A percentile compares a stretch with the other conserved stretches of the same genome.
Evolutionary conservation across 2,113 vertebrate genomes (phyloP).

Genomic region (Osmerus mordax): DNA sequence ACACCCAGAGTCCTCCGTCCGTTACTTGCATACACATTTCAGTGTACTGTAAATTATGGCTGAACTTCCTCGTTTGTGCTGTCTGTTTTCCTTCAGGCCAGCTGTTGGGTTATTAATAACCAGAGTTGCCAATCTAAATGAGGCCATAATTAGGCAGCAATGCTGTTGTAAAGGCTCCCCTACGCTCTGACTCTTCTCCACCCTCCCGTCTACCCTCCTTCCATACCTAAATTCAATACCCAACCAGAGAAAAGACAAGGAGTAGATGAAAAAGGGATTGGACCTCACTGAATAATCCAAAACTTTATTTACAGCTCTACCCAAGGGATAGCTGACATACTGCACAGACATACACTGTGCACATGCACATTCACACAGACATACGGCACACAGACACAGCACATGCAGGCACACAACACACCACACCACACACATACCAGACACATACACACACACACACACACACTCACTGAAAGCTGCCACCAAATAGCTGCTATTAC

Average conservation of each 20-base stretch:
- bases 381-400: too few relatives aligned
- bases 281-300: conserved; percentile 74
- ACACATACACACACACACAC: conserved; percentile 1
- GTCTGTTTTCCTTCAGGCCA: conserved; percentile 57
- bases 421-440: conserved; percentile 4
- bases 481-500: too few relatives aligned
- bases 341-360: too few relatives aligned
- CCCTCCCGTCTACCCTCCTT: neutral
- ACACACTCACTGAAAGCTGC: neutral
- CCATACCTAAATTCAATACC: conserved; percentile 40
- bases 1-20: too few relatives aligned
- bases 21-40: conserved; percentile 25
- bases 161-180: conserved; percentile 58
- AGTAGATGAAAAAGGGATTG: conserved; percentile 69
- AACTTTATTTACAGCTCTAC: conserved; percentile 48
- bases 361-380: too few relatives aligned
- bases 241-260: conserved; percentile 55
- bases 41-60: conserved; percentile 53
- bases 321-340: neutral
- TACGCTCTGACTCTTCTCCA: conserved; percentile 32
- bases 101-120: conserved; percentile 75
- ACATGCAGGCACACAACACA: too few relatives aligned
- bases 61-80: conserved; percentile 58
- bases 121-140: conserved; percentile 61
- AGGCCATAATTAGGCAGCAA: conserved; percentile 69